Evolutionary conservation across 2,113 vertebrate genomes (phyloP).

Genomic region (Anseranas semipalmata): DNA sequence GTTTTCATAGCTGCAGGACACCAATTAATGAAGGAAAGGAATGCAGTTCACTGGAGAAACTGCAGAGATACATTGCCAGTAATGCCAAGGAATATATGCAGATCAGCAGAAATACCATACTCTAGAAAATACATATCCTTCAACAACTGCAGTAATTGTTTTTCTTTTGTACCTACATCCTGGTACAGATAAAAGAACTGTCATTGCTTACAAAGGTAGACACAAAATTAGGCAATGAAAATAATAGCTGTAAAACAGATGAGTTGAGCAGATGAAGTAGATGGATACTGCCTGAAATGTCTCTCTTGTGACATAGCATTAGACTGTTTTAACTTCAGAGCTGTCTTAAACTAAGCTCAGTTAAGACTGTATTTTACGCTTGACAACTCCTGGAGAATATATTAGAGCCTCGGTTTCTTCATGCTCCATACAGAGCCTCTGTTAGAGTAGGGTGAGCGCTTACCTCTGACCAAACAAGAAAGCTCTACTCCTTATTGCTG

Average conservation of each 20-base stretch:
- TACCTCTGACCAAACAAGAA: not conserved
- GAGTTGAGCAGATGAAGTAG: not conserved
- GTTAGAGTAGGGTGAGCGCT: not conserved
- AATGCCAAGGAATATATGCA: not conserved
- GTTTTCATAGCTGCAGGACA: not conserved
- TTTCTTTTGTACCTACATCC: not conserved
- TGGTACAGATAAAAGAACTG: not conserved
- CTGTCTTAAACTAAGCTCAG: not conserved
- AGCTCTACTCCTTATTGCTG: not conserved
- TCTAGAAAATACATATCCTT: slow-evolving; percentile 1
- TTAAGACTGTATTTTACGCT: not conserved
- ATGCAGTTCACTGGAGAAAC: not conserved
- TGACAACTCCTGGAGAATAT: not conserved
- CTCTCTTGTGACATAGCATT: not conserved
- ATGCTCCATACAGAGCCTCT: not conserved
- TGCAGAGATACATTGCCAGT: not conserved
- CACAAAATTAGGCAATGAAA: not conserved
- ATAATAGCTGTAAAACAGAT: not conserved
- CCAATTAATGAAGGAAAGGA: not conserved
- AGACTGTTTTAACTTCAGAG: not conserved
- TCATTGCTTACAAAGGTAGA: not conserved
- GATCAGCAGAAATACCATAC: not conserved
- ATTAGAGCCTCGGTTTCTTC: not conserved
- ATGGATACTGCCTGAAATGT: not conserved
- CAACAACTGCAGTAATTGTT: not conserved